These are phyloP conservation scores for Drosophila mimica DNA, from an alignment of 2,888 invertebrate species.

Conservation along the genomic window DNA sequence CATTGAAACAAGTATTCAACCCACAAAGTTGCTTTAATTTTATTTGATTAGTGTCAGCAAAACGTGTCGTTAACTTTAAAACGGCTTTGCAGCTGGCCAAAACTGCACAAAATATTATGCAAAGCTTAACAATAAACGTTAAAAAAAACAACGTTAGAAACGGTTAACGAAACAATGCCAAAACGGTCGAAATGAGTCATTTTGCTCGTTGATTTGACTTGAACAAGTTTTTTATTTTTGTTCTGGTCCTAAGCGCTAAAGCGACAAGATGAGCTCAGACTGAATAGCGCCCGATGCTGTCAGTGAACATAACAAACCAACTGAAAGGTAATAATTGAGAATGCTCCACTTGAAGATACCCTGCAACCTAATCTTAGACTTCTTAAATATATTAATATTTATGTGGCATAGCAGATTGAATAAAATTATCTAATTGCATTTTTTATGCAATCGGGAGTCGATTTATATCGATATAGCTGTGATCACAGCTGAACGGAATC, in stretches of 20 bases:
- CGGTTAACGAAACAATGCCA: constrained; percentile 46
- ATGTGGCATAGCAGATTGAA: background rate
- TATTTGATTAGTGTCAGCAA: constrained; percentile 38
- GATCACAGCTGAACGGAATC: background rate
- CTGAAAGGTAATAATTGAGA: background rate
- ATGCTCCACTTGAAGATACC: background rate
- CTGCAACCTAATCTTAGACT: background rate
- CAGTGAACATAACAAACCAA: constrained; percentile 53
- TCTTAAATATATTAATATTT: background rate
- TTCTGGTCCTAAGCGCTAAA: constrained; percentile 28
- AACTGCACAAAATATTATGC: constrained; percentile 56
- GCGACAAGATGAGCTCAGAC: constrained; percentile 67
- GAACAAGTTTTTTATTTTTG: constrained; percentile 49
- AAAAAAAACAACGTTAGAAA: constrained; percentile 31
- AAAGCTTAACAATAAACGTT: constrained; percentile 32
- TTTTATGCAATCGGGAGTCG: background rate
- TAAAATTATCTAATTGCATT: background rate
- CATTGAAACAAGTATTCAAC: constrained; percentile 5
- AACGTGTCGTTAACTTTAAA: constrained; percentile 50
- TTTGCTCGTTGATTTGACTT: constrained; percentile 9
- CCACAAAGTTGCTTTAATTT: constrained; percentile 21
- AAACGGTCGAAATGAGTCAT: constrained; percentile 46
- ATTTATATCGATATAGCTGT: background rate
- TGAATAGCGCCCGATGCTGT: constrained; percentile 47
- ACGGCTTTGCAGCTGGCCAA: constrained; percentile 12